Evolutionary conservation across 2,113 vertebrate genomes (phyloP), one percentile per base, ranked within the genome.

Genomic region (Gadus chalcogrammus): DNA sequence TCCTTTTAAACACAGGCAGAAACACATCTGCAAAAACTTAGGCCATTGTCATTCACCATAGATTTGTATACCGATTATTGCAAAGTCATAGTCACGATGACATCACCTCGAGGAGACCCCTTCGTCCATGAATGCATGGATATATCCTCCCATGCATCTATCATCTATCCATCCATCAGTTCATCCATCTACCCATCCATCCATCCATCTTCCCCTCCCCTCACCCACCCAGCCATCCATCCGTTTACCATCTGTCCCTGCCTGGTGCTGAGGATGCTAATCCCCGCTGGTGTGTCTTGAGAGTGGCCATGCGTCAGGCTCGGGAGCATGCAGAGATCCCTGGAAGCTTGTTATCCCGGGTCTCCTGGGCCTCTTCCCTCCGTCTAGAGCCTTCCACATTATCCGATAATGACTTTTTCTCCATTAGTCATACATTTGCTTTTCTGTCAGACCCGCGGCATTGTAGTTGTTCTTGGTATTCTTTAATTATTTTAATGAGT

Each of bases 331-430:
- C 82, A 61, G 79, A 82, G 77, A 74, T 78, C 81, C 82, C 75
- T 70, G 79, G 82, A 81, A 87, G 86, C 85, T 89, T 84, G 85
- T 90, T 90, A 90, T 85, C 75, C 48, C 56, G 77, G 76, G 68
- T 81, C 83, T 76, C 74, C 4, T 65, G 80, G 77, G 85, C 67
- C 56, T 70, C 61, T 65, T 66, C 78, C 67, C 68, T 74, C 71
- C 81, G 73, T 67, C 42, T 64, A 64, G 59, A 63, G 60, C 22
- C 22, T 58, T 16, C 55, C 55, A 58, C 55, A n/a, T 48, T 48
- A 48, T 48, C 42, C 42, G 0, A 48, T 42, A 3, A 42, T 48
- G 42, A 48, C 7, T 13, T 48, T 2, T 48, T 48, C 42, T 35
- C 42, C 8, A 12, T 48, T 48, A 48, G 8, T 48, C 42, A 48